Evolutionary conservation across 2,888 invertebrate species (phyloP), one percentile per base, ranked within the genome.

Genomic region (Lepidocyrtinus sp.): DNA sequence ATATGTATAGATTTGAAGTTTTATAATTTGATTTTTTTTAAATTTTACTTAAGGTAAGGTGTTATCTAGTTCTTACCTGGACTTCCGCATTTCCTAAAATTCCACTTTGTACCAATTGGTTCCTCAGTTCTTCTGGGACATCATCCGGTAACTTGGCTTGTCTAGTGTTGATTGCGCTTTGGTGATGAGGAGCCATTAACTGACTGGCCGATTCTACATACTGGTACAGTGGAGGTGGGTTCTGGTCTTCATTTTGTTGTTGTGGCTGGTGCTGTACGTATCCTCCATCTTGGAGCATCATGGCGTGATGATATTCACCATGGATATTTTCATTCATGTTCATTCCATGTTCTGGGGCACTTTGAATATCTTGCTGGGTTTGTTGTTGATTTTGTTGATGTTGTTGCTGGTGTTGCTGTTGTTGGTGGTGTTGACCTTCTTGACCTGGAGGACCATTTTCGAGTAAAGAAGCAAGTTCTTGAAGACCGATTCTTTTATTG

Each of bases 51-150:
- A 25, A 25, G n/a, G 15, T 45, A 45, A 12, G 17, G 62, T 15
- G 17, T 15, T 17, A 61, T 15, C 12, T 9, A 59, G 21, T 59
- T 9, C 7, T 26, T 70, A 96, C 92, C 85, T 96, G 95, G 80
- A 96, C 96, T 87, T 96, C 94, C 62, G 96, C 96, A 87, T 96
- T 95, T 85, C 94, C 94, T 74, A 96, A 90, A 86, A 96, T 96
- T 50, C 96, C 96, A 0, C 96, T 96, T 67, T 94, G 93, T 63
- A 96, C 89, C 2, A 96, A 89, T 87, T 96, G 96, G 88, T 95
- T 92, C 55, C 95, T 91, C 63, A 96, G 90, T 87, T 96, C 96
- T 84, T 95, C 95, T 2, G 96, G 96, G 3, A 96, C 95, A 90
- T 96, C 96, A 87, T 95, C 95, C 12, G 96, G 96, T 61, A 96